Conservation (phyloP, 2,797 vertebrate species). For the Diglossa cyanea region DNA sequence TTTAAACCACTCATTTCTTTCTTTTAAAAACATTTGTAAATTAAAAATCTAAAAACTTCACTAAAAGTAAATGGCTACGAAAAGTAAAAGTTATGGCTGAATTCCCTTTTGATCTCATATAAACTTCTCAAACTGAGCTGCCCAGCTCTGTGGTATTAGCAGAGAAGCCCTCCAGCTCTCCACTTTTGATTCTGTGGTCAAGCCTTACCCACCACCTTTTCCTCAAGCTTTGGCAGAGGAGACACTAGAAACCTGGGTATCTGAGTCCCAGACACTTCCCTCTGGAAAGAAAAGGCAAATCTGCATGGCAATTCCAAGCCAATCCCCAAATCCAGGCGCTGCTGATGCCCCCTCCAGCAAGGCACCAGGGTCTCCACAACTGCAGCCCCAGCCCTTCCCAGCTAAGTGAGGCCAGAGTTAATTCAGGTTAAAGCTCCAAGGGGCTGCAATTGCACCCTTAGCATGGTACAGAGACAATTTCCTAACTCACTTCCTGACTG, state of each 20-base stretch:
- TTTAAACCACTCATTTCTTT: constrained; percentile 47
- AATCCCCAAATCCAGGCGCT: not conserved
- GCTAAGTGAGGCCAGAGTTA: not conserved
- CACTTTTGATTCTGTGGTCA: not conserved
- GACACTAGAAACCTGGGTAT: not conserved
- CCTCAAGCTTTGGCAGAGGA: not conserved
- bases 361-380: not conserved
- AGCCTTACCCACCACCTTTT: not conserved
- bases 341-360: accelerated
- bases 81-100: constrained; percentile 69
- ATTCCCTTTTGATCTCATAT: constrained; percentile 63
- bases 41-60: constrained; percentile 62
- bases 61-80: constrained; percentile 65
- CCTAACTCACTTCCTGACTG: not conserved
- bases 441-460: not conserved
- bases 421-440: not conserved
- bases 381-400: not conserved
- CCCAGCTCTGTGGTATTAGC: not conserved
- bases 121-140: not conserved
- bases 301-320: not conserved
- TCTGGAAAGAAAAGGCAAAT: not conserved
- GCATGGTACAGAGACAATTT: accelerated
- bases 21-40: constrained; percentile 52
- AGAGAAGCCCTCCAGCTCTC: not conserved
- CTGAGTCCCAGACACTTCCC: not conserved